phyloP scores from a whole-genome alignment of 2,797 vertebrate species.

The Notolabrus celidotus region DNA sequence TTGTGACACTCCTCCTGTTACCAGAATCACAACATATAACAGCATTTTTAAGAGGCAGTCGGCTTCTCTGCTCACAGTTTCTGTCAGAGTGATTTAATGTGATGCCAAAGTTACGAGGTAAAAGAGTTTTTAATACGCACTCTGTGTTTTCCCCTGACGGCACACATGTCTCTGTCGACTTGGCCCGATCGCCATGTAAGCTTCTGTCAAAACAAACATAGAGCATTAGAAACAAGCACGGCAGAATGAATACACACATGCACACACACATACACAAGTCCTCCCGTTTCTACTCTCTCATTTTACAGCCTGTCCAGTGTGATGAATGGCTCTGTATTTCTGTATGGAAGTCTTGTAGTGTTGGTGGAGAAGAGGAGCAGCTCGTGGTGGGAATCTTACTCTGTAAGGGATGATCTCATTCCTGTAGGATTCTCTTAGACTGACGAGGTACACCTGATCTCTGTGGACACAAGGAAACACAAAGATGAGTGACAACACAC shows the following conservation, averaged over 20 bases:
- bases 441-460: conserved; percentile 99
- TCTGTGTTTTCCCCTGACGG: conserved; percentile 98
- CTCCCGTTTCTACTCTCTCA: conserved; percentile 60
- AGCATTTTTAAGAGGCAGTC: conserved; percentile 15
- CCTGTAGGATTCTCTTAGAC: conserved; percentile 95
- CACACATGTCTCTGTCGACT: conserved; percentile 94
- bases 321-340: conserved; percentile 71
- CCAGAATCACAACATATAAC: conserved; percentile 3
- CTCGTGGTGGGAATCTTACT: conserved; percentile 85
- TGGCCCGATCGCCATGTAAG: conserved; percentile 97
- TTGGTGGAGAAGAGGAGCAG: conserved; percentile 57
- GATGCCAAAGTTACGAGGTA: background rate
- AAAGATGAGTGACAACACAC: conserved; percentile 38
- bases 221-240: conserved; percentile 46
- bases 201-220: conserved; percentile 84
- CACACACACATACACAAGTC: conserved; percentile 23
- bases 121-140: conserved; percentile 80
- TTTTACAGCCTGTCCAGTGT: conserved; percentile 73
- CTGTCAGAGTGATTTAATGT: background rate
- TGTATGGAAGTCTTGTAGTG: conserved; percentile 50
- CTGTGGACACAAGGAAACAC: conserved; percentile 79
- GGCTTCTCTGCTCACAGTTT: background rate
- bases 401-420: conserved; percentile 95
- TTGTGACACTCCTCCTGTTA: conserved; percentile 99
- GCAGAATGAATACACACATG: conserved; percentile 9